Evolutionary conservation across 2,888 invertebrate species (phyloP), one percentile per base, ranked within the genome.

Genomic region (Lymantria monacha): DNA sequence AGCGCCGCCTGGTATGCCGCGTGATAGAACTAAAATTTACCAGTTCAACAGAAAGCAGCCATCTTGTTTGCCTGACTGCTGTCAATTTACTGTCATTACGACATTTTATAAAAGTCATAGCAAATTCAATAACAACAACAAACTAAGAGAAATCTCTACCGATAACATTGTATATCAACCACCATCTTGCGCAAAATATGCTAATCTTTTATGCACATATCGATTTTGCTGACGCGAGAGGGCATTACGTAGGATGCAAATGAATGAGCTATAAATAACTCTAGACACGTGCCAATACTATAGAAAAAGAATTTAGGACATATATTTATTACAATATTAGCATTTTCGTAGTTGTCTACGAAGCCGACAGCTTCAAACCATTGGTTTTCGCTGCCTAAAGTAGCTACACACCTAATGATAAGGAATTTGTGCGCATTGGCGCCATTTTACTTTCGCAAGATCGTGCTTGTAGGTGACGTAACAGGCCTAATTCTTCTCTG

Each of bases 361-460:
- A 22, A 22, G 22, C 22, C 2, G 22, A 22, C 5, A 3, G 22
- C 22, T 22, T 22, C 22, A 22, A 22, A 22, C 5, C 22, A 22
- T 22, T 22, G 22, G 22, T 22, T 22, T 22, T 22, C n/a, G 5
- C 22, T 22, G 22, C 22, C 5, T 22, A 22, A 41, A 41, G 46
- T 30, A 43, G 13, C 40, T 57, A 55, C 46, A 46, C 45, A 57
- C 48, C 38, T 46, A 63, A 47, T 57, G 70, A 60, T 73, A 72
- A 64, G 68, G 64, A 62, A 67, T 65, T 70, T 7, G 68, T 72
- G 74, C 71, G 72, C 75, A 76, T 81, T 86, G 91, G 91, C 91
- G 91, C 91, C 91, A 92, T 92, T 91, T 92, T 92, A 74, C 79
- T 89, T 91, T 87, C 66, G 67, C 53, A 68, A 79, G 74, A 76